A percentile compares a stretch with the other conserved stretches of the same genome.
phyloP scores from a whole-genome alignment of 2,888 invertebrate species.

The Metellina segmentata region DNA sequence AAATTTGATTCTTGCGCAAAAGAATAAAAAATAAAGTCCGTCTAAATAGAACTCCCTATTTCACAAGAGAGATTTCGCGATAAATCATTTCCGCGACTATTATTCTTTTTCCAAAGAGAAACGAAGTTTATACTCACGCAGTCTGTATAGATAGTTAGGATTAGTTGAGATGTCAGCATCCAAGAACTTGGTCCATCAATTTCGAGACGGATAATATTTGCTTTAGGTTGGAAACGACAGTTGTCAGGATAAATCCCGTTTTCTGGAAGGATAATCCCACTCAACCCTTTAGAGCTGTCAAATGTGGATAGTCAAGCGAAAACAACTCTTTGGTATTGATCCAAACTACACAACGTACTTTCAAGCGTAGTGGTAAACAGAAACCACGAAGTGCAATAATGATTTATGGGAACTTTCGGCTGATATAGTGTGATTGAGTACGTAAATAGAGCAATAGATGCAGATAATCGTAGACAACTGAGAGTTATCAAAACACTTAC shows the following conservation, averaged over 20 bases:
- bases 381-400: neutral
- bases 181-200: neutral
- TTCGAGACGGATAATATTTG: neutral
- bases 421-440: neutral
- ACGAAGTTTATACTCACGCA: neutral
- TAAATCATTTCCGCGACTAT: no score
- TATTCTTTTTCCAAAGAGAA: no score
- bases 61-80: no score
- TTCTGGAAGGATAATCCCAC: neutral
- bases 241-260: neutral
- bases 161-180: neutral
- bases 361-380: neutral
- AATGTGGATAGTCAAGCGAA: neutral
- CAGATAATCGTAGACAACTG: no score
- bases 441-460: neutral
- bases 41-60: no score
- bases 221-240: neutral
- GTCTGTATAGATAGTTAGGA: neutral
- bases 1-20: no score
- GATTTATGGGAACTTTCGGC: neutral
- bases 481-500: no score
- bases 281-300: neutral
- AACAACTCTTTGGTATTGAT: neutral
- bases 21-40: no score
- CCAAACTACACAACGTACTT: neutral